Evolutionary conservation across 2,888 invertebrate genomes (phyloP), one percentile per base, ranked within the genome.

Genomic region (Zygothrica quintamaculata): DNA sequence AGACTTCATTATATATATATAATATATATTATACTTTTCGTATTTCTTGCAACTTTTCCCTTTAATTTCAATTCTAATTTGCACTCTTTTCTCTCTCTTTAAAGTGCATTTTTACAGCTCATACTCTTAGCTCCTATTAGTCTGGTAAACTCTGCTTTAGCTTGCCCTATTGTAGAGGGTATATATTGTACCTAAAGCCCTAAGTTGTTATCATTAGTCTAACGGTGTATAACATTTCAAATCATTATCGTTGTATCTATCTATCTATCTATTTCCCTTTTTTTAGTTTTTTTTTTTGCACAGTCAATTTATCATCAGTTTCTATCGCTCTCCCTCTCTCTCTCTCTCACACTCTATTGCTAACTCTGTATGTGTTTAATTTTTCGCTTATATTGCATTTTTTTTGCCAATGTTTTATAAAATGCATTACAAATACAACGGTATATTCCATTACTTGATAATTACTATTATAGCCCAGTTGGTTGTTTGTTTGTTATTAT

Each of bases 391-490:
- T 64, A 55, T 36, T 70, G 64, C 36, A 42, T 71, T 66, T 71
- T 71, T 48, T 40, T 31, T n/a, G n/a, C 67, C 13, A 51, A 22
- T 57, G 51, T 70, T 70, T 74, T 52, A 66, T 60, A 64, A 71
- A 56, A 48, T 64, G 67, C 67, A 61, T n/a, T n/a, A n/a, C 67
- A 72, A 64, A 55, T 55, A 51, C 74, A 80, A 79, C 77, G 82
- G 81, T 72, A 77, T 66, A 81, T 81, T 84, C 72, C 81, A 76
- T 58, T 71, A 78, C 74, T 59, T 50, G 46, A 60, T 76, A 80
- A 80, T 80, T 74, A 74, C 81, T 71, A 72, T 78, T 71, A 71
- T 66, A 60, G 62, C 13, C 26, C 57, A 55, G 56, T n/a, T n/a
- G n/a, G n/a, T n/a, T n/a, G n/a, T n/a, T n/a, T n/a, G n/a, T n/a